Percentiles rank a stretch among this genome's conserved stretches.
Conservation (phyloP, 2,113 vertebrate species). For the Ailuropoda melanoleuca region DNA sequence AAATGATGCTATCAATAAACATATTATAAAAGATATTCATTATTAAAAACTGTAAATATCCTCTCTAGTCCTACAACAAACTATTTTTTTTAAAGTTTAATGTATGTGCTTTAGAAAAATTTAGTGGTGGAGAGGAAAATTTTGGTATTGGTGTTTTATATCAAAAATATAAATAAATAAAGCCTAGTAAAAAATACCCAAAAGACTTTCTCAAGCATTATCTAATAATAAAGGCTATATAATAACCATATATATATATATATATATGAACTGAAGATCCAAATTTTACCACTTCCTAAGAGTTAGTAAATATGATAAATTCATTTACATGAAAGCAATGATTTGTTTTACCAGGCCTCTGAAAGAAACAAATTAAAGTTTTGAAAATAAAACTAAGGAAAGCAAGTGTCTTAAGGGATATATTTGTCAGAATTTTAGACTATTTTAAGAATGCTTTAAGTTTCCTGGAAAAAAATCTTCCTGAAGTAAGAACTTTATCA, state of each 20-base stretch:
- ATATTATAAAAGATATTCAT: not conserved
- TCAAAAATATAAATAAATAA: not conserved
- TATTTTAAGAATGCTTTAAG: constrained; percentile 4
- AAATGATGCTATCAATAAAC: not conserved
- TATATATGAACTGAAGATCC: not conserved
- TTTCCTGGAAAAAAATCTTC: not conserved
- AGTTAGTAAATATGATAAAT: not conserved
- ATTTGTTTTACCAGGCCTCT: not conserved
- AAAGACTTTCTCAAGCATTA: not conserved
- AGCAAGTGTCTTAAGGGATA: not conserved
- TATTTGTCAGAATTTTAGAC: not conserved
- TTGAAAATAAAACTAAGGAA: constrained; percentile 43
- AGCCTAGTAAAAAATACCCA: not conserved
- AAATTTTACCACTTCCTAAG: not conserved
- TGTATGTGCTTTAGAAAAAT: not conserved
- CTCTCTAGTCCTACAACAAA: not conserved
- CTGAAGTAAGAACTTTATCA: not conserved
- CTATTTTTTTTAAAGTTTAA: not conserved
- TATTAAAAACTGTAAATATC: not conserved
- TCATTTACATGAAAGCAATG: not conserved
- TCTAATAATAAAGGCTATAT: not conserved
- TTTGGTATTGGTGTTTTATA: not conserved
- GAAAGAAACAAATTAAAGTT: not conserved
- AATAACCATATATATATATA: not conserved
- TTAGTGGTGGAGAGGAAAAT: not conserved